Evolutionary conservation across 53 echinoderm and acorn worm genomes (phyloP).

Genomic region (Paelopatides confundens): DNA sequence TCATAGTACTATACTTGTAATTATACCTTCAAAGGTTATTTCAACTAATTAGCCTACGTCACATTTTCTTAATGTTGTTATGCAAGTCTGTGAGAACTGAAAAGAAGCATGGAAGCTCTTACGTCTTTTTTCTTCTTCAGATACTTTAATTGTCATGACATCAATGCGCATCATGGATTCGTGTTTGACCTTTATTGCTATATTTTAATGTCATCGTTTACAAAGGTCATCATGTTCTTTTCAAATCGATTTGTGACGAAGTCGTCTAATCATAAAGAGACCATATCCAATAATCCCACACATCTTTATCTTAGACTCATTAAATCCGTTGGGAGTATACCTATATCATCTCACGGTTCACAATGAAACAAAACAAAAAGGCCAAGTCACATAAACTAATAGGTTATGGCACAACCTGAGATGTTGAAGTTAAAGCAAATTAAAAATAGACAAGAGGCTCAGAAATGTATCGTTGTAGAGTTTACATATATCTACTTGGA

Average conservation of each 20-base stretch:
- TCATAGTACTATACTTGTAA: no score
- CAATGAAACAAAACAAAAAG: constrained; percentile 18
- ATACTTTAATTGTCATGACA: no score
- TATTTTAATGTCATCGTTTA: not conserved
- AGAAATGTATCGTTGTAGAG: not conserved
- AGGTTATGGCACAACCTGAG: not conserved
- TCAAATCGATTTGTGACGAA: not conserved
- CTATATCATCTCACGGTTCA: not conserved
- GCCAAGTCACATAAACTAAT: not conserved
- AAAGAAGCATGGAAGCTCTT: no score
- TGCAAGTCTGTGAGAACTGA: no score
- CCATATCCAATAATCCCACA: not conserved
- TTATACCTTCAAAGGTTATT: no score
- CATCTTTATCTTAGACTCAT: not conserved
- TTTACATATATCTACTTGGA: not conserved
- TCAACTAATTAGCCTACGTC: no score
- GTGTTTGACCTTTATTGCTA: no score
- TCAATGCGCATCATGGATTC: no score
- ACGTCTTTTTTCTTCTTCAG: no score
- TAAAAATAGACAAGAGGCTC: constrained; percentile 24
- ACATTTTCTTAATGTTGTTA: no score
- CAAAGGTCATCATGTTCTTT: not conserved
- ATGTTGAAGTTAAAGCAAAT: constrained; percentile 13
- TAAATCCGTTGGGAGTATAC: constrained; percentile 10
- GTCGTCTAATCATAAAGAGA: not conserved